Evolutionary conservation across 2,797 vertebrate genomes (phyloP).

Genomic region (Cuculus canorus): DNA sequence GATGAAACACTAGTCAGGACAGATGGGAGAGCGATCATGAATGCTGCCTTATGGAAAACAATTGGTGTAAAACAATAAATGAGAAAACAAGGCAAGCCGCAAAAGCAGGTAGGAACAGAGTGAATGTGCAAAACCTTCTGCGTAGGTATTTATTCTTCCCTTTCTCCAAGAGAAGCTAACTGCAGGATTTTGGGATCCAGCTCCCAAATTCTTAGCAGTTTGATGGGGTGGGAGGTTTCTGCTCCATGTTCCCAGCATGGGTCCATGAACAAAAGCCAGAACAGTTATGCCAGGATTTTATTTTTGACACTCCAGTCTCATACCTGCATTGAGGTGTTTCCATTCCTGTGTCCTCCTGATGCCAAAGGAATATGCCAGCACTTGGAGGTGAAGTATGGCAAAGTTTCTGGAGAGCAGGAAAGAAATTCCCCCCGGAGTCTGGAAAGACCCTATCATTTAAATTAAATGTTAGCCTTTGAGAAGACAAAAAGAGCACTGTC

Average conservation of each 20-base stretch:
- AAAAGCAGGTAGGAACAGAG: background rate
- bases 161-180: background rate
- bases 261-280: background rate
- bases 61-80: background rate
- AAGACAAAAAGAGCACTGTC: slow-evolving; percentile 81
- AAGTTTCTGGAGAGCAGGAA: slow-evolving; percentile 60
- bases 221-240: background rate
- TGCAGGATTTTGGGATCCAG: background rate
- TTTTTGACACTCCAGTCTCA: background rate
- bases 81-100: background rate
- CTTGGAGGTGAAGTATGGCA: slow-evolving; percentile 33
- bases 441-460: slow-evolving; percentile 73
- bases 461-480: slow-evolving; percentile 68
- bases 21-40: background rate
- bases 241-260: accelerated
- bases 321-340: background rate
- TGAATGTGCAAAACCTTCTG: background rate
- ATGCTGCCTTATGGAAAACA: background rate
- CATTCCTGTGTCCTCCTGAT: background rate
- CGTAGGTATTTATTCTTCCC: background rate
- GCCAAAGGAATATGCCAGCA: background rate
- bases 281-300: background rate
- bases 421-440: slow-evolving; percentile 59
- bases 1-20: background rate
- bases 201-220: background rate